Evolutionary conservation across 2,113 vertebrate genomes (phyloP).

Genomic region (Campylomormyrus numenius): DNA sequence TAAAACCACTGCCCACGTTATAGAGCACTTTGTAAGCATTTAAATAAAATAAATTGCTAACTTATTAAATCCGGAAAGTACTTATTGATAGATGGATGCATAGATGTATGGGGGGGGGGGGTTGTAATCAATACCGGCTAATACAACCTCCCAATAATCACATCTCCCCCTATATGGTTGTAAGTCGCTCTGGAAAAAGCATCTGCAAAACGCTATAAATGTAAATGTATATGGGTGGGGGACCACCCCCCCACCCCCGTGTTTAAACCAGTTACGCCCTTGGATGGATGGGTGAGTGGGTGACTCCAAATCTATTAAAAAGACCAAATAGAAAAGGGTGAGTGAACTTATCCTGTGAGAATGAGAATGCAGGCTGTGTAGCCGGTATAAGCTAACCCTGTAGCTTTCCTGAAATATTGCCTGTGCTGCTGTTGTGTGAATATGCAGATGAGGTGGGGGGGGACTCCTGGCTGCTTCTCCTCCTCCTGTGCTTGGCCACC

Average conservation of each 20-base stretch:
- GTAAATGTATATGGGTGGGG: no score
- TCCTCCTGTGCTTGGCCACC: conserved; percentile 86
- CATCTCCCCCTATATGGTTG: no score
- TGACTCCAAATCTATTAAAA: background rate
- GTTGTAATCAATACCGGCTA: no score
- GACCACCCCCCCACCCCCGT: no score
- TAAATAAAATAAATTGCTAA: background rate
- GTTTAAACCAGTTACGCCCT: no score
- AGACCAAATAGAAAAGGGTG: background rate
- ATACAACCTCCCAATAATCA: no score
- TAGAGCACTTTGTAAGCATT: background rate
- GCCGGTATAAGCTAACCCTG: background rate
- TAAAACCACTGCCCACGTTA: no score
- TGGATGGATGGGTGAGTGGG: background rate
- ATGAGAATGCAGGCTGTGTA: background rate
- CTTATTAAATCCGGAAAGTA: background rate
- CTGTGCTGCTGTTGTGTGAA: background rate
- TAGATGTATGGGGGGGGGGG: no score
- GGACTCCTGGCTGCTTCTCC: conserved; percentile 85
- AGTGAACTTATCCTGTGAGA: background rate
- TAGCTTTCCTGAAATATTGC: background rate
- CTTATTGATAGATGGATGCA: background rate
- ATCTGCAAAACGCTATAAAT: no score
- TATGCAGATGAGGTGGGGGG: conserved; percentile 77
- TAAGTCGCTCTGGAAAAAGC: no score